These are phyloP conservation scores for Holacanthus passer DNA, from an alignment of 2,113 vertebrate species.

Conservation along the genomic window DNA sequence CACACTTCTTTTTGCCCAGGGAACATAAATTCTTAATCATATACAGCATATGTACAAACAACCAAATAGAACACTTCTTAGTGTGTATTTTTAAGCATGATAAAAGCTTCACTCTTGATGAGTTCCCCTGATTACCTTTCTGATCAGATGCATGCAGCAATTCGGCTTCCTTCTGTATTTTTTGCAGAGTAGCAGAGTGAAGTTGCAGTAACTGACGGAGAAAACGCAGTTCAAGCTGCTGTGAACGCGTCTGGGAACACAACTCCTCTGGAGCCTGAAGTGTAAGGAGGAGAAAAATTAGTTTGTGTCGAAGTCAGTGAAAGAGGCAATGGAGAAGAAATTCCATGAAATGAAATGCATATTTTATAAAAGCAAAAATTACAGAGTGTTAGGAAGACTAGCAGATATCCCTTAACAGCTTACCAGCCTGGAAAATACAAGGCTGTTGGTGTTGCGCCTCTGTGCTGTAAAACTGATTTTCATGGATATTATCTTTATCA, in stretches of 20 bases:
- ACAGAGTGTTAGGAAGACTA: neutral
- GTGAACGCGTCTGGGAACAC: slow-evolving; percentile 64
- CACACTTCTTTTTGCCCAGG: neutral
- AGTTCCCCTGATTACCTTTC: slow-evolving; percentile 73
- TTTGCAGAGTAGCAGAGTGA: slow-evolving; percentile 63
- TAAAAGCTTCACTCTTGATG: neutral
- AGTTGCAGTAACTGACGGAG: slow-evolving; percentile 75
- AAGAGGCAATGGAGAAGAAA: neutral
- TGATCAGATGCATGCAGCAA: slow-evolving; percentile 74
- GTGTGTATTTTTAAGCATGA: neutral
- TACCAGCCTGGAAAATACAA: neutral
- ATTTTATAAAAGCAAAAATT: neutral
- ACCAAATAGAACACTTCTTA: neutral
- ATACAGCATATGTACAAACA: neutral
- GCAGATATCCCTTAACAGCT: neutral
- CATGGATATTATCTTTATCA: slow-evolving; percentile 6
- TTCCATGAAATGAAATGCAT: neutral
- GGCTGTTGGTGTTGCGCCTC: neutral
- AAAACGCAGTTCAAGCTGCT: slow-evolving; percentile 76
- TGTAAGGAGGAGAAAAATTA: neutral
- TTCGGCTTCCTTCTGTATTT: slow-evolving; percentile 63
- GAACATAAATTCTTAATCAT: neutral
- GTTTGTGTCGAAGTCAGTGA: neutral
- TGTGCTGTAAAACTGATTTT: neutral
- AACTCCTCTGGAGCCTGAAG: slow-evolving; percentile 85